phyloP scores from a whole-genome alignment of 2,888 invertebrate genomes.

The Epinotia demarniana region DNA sequence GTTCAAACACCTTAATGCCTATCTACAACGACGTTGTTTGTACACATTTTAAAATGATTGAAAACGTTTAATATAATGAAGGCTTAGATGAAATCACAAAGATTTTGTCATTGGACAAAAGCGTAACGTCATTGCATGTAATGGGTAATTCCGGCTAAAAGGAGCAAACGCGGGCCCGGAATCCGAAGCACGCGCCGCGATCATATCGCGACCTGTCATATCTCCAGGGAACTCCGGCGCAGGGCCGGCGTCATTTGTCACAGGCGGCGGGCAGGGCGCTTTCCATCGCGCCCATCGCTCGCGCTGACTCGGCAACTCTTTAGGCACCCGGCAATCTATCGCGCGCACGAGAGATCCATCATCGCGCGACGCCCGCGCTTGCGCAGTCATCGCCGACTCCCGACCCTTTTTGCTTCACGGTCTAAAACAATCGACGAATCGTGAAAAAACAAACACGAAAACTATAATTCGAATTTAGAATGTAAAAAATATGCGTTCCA shows the following conservation, averaged over 20 bases:
- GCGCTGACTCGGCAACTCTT: conserved; percentile 54
- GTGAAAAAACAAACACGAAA: conserved; percentile 70
- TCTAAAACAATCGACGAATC: conserved; percentile 77
- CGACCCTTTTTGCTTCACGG: conserved; percentile 67
- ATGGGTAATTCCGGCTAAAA: conserved; percentile 75
- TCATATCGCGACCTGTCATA: conserved; percentile 71
- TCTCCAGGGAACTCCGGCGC: conserved; percentile 69
- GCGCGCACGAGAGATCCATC: conserved; percentile 55
- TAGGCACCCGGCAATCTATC: conserved; percentile 60
- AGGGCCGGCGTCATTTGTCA: conserved; percentile 56
- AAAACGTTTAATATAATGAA: conserved; percentile 78
- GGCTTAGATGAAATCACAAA: conserved; percentile 69
- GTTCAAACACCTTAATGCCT: conserved; percentile 62
- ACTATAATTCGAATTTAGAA: conserved; percentile 74
- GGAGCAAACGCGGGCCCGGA: conserved; percentile 57
- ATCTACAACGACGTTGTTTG: conserved; percentile 68
- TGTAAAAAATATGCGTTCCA: conserved; percentile 73
- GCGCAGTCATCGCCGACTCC: conserved; percentile 77
- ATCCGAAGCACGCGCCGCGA: conserved; percentile 82
- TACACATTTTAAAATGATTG: conserved; percentile 70
- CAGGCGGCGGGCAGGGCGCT: conserved; percentile 51
- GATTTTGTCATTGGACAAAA: conserved; percentile 71
- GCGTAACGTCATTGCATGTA: conserved; percentile 78
- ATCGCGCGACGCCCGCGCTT: conserved; percentile 56
- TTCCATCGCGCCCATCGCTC: conserved; percentile 62